These are phyloP conservation scores for Gobiocypris rarus DNA, from an alignment of 2,113 vertebrate species.

Conservation along the genomic window DNA sequence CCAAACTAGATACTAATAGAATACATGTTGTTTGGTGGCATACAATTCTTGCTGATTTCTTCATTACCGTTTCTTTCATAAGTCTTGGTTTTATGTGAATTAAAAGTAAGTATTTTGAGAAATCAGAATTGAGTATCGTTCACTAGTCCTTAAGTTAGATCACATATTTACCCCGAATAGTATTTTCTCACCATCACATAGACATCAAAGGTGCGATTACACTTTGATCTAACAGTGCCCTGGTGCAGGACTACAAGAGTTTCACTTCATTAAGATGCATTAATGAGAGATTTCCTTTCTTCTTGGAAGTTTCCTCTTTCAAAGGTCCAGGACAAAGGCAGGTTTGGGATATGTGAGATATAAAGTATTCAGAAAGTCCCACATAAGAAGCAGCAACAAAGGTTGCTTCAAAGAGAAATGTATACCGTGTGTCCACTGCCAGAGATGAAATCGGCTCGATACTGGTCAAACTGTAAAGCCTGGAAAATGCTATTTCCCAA, in stretches of 20 bases:
- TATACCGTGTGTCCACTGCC: not conserved
- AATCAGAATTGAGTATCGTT: not conserved
- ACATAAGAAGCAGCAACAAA: not conserved
- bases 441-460: not conserved
- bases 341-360: not conserved
- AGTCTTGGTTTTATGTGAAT: not conserved
- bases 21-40: not conserved
- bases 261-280: conserved; percentile 39
- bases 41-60: not conserved
- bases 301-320: conserved; percentile 23
- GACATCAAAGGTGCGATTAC: conserved; percentile 31
- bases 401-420: not conserved
- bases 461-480: not conserved
- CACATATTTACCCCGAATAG: not conserved
- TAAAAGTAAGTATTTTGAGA: conserved; percentile 32
- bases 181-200: not conserved
- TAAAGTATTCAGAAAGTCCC: not conserved
- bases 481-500: not conserved
- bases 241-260: conserved; percentile 1
- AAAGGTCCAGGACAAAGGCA: conserved; percentile 20
- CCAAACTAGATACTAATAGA: not conserved
- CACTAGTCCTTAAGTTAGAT: not conserved
- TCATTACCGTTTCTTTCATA: not conserved
- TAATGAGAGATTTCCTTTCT: conserved; percentile 21
- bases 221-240: conserved; percentile 38